phyloP scores from a whole-genome alignment of 2,797 vertebrate genomes.

The Coccyzus lansbergi region DNA sequence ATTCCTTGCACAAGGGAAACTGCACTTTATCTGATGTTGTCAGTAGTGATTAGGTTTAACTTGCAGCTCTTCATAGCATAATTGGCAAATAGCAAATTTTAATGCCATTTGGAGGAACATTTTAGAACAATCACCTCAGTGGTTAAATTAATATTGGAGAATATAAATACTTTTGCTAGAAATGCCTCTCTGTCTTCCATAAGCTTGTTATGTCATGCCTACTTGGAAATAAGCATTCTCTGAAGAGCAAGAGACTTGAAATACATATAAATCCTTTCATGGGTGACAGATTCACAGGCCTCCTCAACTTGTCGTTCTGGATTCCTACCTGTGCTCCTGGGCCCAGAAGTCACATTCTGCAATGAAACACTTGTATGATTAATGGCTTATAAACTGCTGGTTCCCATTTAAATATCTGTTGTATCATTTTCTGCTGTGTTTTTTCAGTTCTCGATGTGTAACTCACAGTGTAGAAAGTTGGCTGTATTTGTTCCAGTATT shows the following conservation, averaged over 20 bases:
- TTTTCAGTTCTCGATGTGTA: background rate
- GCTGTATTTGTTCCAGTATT: background rate
- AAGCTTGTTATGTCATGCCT: background rate
- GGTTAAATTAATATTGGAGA: slow-evolving; percentile 27
- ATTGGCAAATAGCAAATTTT: slow-evolving; percentile 65
- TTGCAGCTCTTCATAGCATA: slow-evolving; percentile 22
- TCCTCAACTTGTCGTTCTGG: background rate
- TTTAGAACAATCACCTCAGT: slow-evolving; percentile 43
- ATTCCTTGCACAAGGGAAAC: slow-evolving; percentile 53
- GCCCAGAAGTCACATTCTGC: background rate
- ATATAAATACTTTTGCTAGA: slow-evolving; percentile 9
- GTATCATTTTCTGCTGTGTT: background rate
- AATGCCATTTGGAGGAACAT: slow-evolving; percentile 63
- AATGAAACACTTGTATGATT: background rate
- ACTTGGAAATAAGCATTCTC: background rate
- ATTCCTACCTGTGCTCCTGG: background rate
- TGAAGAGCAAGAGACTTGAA: background rate
- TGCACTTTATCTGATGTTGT: slow-evolving; percentile 65
- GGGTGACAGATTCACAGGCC: background rate
- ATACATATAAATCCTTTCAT: accelerated
- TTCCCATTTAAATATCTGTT: background rate
- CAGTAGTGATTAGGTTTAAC: slow-evolving; percentile 71
- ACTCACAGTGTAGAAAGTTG: background rate
- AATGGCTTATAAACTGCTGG: background rate
- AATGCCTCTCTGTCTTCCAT: background rate